These are phyloP conservation scores for Anguilla rostrata DNA, from an alignment of 2,113 vertebrate genomes.

Conservation along the genomic window DNA sequence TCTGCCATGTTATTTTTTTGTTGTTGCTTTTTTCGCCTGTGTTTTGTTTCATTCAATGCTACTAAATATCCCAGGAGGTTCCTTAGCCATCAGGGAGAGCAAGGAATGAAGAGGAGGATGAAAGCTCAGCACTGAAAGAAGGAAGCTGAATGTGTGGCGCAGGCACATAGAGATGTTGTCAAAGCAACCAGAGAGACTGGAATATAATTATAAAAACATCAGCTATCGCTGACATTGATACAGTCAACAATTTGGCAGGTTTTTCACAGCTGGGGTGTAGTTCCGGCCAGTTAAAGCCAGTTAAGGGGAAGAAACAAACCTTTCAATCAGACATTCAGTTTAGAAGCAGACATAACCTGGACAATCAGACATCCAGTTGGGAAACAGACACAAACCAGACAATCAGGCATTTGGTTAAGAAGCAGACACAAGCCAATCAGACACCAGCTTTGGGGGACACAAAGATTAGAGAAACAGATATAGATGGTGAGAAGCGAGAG, in stretches of 20 bases:
- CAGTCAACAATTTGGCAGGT: too few relatives aligned
- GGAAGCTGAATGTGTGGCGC: neutral
- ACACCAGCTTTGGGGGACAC: neutral
- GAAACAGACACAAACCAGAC: too few relatives aligned
- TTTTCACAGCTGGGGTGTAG: too few relatives aligned
- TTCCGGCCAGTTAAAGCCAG: too few relatives aligned
- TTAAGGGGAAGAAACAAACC: too few relatives aligned
- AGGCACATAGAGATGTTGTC: neutral
- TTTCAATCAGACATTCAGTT: too few relatives aligned
- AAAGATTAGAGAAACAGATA: too few relatives aligned
- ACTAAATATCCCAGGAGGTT: neutral
- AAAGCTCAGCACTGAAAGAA: neutral
- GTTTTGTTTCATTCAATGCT: neutral
- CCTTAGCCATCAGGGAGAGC: neutral
- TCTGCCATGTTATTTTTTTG: neutral
- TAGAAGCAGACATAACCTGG: too few relatives aligned
- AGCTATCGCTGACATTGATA: neutral
- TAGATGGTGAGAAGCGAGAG: too few relatives aligned
- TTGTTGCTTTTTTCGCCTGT: neutral
- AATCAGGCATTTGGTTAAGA: too few relatives aligned
- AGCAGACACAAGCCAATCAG: too few relatives aligned
- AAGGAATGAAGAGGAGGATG: neutral
- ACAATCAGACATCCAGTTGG: too few relatives aligned
- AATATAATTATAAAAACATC: neutral
- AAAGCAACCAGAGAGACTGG: neutral